Evolutionary conservation across 2,113 vertebrate genomes (phyloP), one percentile per base, ranked within the genome.

Genomic region (Syngnathus scovelli): DNA sequence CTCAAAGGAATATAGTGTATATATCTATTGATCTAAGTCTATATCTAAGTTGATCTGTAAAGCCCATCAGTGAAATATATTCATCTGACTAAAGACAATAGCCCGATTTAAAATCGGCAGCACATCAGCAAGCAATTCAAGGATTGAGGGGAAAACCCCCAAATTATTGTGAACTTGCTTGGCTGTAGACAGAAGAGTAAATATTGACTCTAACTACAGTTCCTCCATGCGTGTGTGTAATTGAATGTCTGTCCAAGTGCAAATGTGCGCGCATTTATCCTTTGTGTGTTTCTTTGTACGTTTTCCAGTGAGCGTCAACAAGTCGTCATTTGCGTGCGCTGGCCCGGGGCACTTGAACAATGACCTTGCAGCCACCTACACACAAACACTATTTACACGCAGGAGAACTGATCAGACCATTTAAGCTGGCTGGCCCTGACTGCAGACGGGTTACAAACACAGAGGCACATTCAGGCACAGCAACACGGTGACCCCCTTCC

Each of bases 341-440:
- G 70, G 68, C 79, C 73, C 68, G 64, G 74, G 75, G 77, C 71
- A 72, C 75, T 76, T 87, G 74, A 88, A 81, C 81, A 83, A 80
- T 85, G 85, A 88, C 77, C 85, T 79, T 37, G 59, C 74, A 72
- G 73, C 79, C 81, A 85, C 81, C 83, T 80, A 78, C 79, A 81
- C 79, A 78, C 78, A 69, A 75, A 84, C 78, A 77, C 55, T 72
- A 67, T 83, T 78, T 77, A 75, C 64, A 78, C 68, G 68, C 72
- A 44, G 80, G 75, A 81, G 81, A 86, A 81, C 79, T 75, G 71
- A 79, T 78, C 81, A 79, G 78, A 70, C 81, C 69, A 62, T 78
- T 88, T 81, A 74, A 64, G 74, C 78, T 76, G 83, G 66, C 79
- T 81, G 81, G 72, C 70, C 76, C 67, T 71, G 11, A 72, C 69